A percentile compares a stretch with the other conserved stretches of the same genome.
Evolutionary conservation across 2,888 invertebrate species (phyloP).

Genomic region (Pseudococcus jackbeardsleyi): DNA sequence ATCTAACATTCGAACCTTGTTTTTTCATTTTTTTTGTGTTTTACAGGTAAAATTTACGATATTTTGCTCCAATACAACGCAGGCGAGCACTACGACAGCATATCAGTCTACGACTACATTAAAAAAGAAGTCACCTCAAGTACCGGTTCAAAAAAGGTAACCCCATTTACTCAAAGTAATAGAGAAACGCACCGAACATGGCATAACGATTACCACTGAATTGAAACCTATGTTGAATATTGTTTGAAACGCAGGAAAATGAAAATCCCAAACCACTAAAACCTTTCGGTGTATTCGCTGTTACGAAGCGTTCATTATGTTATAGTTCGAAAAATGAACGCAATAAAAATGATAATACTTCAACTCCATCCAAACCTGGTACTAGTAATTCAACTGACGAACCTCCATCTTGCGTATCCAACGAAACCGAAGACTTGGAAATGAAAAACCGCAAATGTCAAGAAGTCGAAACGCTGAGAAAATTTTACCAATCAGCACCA

Average conservation of each 20-base stretch:
- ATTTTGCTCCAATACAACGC: constrained; percentile 4
- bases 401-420: neutral
- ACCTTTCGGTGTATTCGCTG: neutral
- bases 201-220: neutral
- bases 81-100: neutral
- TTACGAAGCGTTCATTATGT: constrained; percentile 28
- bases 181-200: neutral
- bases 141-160: neutral
- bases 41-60: constrained; percentile 40
- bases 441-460: neutral
- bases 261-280: neutral
- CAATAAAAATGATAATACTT: neutral
- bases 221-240: constrained; percentile 3
- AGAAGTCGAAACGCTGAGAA: neutral
- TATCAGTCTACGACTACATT: constrained; percentile 15
- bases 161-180: neutral
- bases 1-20: neutral
- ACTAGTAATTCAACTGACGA: neutral
- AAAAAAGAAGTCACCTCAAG: constrained; percentile 26
- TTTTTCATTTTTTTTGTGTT: neutral
- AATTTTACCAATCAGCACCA: neutral
- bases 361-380: neutral
- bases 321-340: neutral
- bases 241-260: constrained; percentile 43
- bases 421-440: neutral